These are phyloP conservation scores for Thymelicus lineola DNA, from an alignment of 2,888 invertebrate species.

Conservation along the genomic window DNA sequence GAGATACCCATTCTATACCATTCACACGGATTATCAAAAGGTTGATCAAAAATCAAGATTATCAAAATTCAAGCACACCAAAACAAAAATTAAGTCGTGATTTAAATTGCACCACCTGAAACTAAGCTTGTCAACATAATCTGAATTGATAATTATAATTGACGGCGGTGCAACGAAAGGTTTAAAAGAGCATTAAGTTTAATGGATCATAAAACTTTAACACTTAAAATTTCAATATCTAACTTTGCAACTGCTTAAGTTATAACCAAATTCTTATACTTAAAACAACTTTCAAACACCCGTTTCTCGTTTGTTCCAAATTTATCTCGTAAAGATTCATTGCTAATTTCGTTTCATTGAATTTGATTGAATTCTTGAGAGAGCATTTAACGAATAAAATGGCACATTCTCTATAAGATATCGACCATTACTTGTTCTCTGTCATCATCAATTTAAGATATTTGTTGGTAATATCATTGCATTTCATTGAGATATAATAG, in stretches of 20 bases:
- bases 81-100: constrained; percentile 55
- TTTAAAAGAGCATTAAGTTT: too few species aligned
- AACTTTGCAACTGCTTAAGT: constrained; percentile 41
- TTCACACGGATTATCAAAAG: constrained; percentile 32
- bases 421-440: too few species aligned
- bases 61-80: constrained; percentile 49
- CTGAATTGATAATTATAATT: too few species aligned
- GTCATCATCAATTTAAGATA: too few species aligned
- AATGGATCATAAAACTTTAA: too few species aligned
- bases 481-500: too few species aligned
- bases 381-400: neutral
- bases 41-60: constrained; percentile 34
- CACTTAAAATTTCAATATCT: neutral
- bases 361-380: constrained; percentile 7
- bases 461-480: too few species aligned
- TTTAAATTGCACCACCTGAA: constrained; percentile 52
- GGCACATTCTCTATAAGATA: neutral
- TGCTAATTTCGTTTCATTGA: constrained; percentile 8
- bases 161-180: too few species aligned
- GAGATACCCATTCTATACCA: constrained; percentile 23
- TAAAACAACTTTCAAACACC: constrained; percentile 59
- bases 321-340: constrained; percentile 44
- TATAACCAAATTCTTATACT: constrained; percentile 46
- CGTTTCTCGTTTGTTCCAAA: constrained; percentile 43
- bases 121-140: neutral